Percentiles rank a stretch among this genome's conserved stretches.
These are phyloP conservation scores for Clarias fuscus DNA, from an alignment of 2,797 vertebrate genomes.

Conservation along the genomic window DNA sequence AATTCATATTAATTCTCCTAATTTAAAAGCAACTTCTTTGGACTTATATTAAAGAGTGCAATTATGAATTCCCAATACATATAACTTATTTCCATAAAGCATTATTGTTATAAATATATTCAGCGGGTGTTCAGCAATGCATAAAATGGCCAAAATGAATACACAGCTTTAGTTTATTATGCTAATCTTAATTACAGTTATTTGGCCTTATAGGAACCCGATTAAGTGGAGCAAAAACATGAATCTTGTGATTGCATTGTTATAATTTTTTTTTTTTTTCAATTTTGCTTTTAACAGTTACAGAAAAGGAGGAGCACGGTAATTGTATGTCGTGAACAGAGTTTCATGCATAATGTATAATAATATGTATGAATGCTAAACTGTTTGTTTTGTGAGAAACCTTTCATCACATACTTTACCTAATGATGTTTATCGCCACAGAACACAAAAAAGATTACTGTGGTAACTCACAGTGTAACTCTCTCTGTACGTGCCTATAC, in stretches of 20 bases:
- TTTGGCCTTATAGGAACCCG: conserved; percentile 51
- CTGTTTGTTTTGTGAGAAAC: not conserved
- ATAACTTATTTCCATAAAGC: conserved; percentile 84
- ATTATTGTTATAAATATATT: conserved; percentile 77
- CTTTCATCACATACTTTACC: not conserved
- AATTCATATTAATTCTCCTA: conserved; percentile 82
- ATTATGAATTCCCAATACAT: conserved; percentile 84
- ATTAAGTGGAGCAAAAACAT: conserved; percentile 47
- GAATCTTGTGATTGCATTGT: conserved; percentile 23
- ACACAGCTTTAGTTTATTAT: conserved; percentile 64
- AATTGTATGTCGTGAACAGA: not conserved
- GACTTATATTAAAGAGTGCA: conserved; percentile 79
- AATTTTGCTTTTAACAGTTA: conserved; percentile 35
- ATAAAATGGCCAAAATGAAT: conserved; percentile 70
- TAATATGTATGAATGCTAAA: not conserved
- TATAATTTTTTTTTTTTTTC: not conserved
- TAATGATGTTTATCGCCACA: not conserved
- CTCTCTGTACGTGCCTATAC: not conserved
- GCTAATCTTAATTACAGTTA: conserved; percentile 69
- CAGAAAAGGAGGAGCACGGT: conserved; percentile 42
- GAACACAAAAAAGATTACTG: not conserved
- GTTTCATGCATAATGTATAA: not conserved
- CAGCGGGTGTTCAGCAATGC: conserved; percentile 75
- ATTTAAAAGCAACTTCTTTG: conserved; percentile 83
- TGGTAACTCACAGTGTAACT: not conserved